phyloP scores from a whole-genome alignment of 2,113 vertebrate species.

The Oophaga pumilio region DNA sequence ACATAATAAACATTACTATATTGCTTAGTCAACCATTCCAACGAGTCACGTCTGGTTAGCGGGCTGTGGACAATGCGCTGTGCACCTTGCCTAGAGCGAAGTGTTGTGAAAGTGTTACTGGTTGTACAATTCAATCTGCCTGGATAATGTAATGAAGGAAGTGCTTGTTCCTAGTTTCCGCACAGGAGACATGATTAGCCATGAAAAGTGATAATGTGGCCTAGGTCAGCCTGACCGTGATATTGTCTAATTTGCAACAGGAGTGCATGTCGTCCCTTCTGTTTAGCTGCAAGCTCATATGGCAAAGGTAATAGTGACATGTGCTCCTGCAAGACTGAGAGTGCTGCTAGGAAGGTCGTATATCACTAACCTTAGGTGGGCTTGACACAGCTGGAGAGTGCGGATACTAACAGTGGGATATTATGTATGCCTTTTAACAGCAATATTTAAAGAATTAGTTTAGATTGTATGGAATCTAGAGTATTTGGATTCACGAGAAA shows the following conservation, averaged over 20 bases:
- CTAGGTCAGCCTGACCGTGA: constrained; percentile 6
- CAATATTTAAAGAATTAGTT: neutral
- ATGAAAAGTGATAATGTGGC: constrained; percentile 53
- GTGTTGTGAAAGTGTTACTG: neutral
- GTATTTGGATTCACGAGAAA: neutral
- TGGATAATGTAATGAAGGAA: constrained; percentile 32
- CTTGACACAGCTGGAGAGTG: neutral
- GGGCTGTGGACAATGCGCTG: neutral
- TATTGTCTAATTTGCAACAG: constrained; percentile 33
- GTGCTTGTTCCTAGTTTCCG: neutral
- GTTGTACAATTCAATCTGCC: constrained; percentile 39
- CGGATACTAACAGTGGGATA: neutral
- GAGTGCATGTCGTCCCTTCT: constrained; percentile 30
- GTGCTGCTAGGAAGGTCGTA: constrained; percentile 1
- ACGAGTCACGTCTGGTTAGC: neutral
- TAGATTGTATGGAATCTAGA: neutral
- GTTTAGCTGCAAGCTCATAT: constrained; percentile 13
- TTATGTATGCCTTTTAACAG: neutral
- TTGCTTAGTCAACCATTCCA: neutral
- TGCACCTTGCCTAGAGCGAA: constrained; percentile 11
- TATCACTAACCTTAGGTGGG: constrained; percentile 8
- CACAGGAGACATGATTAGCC: constrained; percentile 33
- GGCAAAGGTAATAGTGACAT: constrained; percentile 31
- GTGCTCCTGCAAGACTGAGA: neutral
- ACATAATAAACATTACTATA: neutral